phyloP scores from a whole-genome alignment of 2,888 invertebrate species.

The Pachymerium ferrugineum region DNA sequence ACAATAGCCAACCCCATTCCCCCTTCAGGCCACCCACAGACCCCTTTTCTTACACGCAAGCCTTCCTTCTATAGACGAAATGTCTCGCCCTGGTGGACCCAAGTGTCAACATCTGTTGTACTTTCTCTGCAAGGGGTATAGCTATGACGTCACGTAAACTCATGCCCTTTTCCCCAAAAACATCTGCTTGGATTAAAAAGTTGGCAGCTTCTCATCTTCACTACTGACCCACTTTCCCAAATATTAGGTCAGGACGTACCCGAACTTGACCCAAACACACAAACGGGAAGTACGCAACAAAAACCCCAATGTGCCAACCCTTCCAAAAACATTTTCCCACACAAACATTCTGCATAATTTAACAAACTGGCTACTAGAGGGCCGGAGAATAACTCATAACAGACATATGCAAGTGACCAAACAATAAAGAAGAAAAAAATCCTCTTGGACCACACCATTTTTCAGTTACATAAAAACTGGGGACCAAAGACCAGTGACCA shows the following conservation, averaged over 20 bases:
- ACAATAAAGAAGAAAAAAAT: not conserved
- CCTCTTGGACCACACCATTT: not conserved
- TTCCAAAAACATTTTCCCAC: too few species aligned
- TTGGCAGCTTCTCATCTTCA: not conserved
- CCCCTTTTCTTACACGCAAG: not conserved
- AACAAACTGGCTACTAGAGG: too few species aligned
- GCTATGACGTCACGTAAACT: not conserved
- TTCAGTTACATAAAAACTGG: constrained; percentile 25
- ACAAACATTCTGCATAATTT: too few species aligned
- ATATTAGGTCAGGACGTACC: not conserved
- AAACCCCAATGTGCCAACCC: too few species aligned
- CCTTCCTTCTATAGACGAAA: not conserved
- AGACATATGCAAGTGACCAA: too few species aligned
- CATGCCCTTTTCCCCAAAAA: not conserved
- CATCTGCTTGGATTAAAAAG: not conserved
- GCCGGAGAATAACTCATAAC: too few species aligned
- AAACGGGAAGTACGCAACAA: too few species aligned
- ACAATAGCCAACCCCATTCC: not conserved
- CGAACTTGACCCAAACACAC: not conserved
- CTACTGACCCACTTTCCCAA: not conserved
- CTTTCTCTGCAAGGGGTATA: constrained; percentile 8
- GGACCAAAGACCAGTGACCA: not conserved
- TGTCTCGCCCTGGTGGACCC: constrained; percentile 17
- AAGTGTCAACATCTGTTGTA: constrained; percentile 25
- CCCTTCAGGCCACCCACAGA: constrained; percentile 10